Base-by-base conservation (phyloP, 2,797 vertebrate species). In the Petrocephalus schoutedeni region DNA sequence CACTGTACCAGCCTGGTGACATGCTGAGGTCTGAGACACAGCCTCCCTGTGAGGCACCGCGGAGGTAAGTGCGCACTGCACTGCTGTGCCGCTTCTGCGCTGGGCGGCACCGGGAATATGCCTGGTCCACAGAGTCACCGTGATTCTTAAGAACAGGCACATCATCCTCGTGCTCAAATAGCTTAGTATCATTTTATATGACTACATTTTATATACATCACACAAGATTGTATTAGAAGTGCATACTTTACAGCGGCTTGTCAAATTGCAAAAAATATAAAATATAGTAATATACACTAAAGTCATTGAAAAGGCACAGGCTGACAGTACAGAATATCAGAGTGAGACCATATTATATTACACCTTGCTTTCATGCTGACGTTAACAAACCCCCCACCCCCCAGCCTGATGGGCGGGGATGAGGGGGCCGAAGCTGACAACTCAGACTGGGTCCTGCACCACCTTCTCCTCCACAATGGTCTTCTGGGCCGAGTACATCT, bases 391-490 rank as follows among this genome's bases (percentile, higher is more conserved):
- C 28, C 28, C 19, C 12, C 32, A 36, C 41, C 74, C 74, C 59
- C 32, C 16, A 6, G 10, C 74, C 74, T 41, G 77, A 21, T 41
- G 45, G 41, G 2, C 2, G 14, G 53, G 77, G 41, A 41, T 8
- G 74, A 16, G 36, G 77, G 2, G n/a, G 51, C 23, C 19, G 2
- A 23, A 85, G n/a, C 83, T 32, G 12, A 23, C 14, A 23, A 4
- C 54, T 85, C 54, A 56, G 83, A 21, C 3, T 4, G 83, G 21
- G 12, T 16, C 32, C 54, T 8, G 53, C 32, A 23, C 7, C 23
- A 89, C 91, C 90, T 96, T 95, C 89, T 90, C 91, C 89, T 97
- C 96, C 90, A 97, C 94, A 87, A 96, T 56, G 56, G 95, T 59
- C 90, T 93, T 96, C 92, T 95, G 91, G 0, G 95, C 82, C 1